phyloP scores from a whole-genome alignment of 2,888 invertebrate genomes.

The Esperia sulphurella region DNA sequence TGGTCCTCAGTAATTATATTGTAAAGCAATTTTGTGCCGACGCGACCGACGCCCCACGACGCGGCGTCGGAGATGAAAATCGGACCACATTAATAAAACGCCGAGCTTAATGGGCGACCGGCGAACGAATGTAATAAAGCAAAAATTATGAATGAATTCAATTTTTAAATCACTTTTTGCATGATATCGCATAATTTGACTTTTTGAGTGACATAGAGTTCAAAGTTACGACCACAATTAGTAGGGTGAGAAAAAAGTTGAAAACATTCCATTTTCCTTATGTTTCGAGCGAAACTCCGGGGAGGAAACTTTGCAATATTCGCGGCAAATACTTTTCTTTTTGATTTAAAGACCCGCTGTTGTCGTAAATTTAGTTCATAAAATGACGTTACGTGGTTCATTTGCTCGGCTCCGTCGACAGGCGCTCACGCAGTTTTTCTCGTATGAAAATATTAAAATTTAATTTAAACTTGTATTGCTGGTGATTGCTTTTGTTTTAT shows the following conservation, averaged over 20 bases:
- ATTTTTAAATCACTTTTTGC: constrained; percentile 30
- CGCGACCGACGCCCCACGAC: constrained; percentile 20
- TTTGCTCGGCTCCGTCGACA: constrained; percentile 15
- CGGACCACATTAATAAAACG: constrained; percentile 47
- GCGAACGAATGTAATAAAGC: constrained; percentile 42
- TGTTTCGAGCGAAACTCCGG: constrained; percentile 8
- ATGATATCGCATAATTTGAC: constrained; percentile 13
- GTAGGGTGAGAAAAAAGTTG: constrained; percentile 8
- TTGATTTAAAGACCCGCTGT: constrained; percentile 29
- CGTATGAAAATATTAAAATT: constrained; percentile 11
- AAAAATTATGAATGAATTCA: constrained; percentile 49
- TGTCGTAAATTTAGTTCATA: constrained; percentile 29
- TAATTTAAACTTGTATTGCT: constrained; percentile 3
- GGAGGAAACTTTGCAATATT: constrained; percentile 21
- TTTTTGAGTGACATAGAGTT: constrained; percentile 7
- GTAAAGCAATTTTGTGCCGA: constrained; percentile 64
- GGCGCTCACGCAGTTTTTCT: constrained; percentile 6
- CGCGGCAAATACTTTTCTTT: constrained; percentile 23
- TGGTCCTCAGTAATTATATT: constrained; percentile 66
- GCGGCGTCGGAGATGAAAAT: constrained; percentile 47
- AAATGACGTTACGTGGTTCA: constrained; percentile 26
- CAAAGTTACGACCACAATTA: constrained; percentile 8
- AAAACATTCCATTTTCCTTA: constrained; percentile 8
- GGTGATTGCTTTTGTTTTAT: constrained; percentile 8
- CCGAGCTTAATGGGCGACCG: constrained; percentile 30